phyloP scores from a whole-genome alignment of 2,113 vertebrate genomes.

The Gallinago jamesoni region DNA sequence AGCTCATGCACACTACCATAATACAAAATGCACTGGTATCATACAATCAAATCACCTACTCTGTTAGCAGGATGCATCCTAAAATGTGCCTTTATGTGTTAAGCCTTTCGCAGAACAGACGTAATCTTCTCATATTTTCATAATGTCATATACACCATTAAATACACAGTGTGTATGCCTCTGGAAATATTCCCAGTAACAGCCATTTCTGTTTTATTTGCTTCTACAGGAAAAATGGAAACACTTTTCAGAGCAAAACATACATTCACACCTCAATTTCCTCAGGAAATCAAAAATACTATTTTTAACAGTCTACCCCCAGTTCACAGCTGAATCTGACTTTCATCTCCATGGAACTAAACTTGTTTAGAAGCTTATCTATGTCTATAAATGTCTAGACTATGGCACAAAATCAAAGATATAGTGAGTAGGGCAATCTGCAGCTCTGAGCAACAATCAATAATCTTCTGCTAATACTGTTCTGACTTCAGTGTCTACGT shows the following conservation, averaged over 20 bases:
- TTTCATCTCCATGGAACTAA: not conserved
- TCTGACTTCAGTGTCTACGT: not conserved
- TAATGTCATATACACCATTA: not conserved
- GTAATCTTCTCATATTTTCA: not conserved
- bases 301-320: not conserved
- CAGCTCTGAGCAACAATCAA: not conserved
- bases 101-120: not conserved
- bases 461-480: not conserved
- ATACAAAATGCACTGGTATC: not conserved
- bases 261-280: not conserved
- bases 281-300: not conserved
- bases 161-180: not conserved
- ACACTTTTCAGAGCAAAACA: not conserved
- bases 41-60: not conserved
- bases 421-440: not conserved
- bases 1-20: not conserved
- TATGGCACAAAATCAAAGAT: not conserved
- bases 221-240: not conserved
- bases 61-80: not conserved
- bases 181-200: not conserved
- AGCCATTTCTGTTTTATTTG: not conserved
- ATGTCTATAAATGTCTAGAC: not conserved
- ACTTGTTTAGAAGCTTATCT: not conserved
- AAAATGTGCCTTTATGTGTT: not conserved
- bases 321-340: not conserved